A percentile compares a stretch with the other conserved stretches of the same genome.
Evolutionary conservation across 37 sponge, comb jelly and placozoan genomes (phyloP).

Genomic region (Ephydatia muelleri): DNA sequence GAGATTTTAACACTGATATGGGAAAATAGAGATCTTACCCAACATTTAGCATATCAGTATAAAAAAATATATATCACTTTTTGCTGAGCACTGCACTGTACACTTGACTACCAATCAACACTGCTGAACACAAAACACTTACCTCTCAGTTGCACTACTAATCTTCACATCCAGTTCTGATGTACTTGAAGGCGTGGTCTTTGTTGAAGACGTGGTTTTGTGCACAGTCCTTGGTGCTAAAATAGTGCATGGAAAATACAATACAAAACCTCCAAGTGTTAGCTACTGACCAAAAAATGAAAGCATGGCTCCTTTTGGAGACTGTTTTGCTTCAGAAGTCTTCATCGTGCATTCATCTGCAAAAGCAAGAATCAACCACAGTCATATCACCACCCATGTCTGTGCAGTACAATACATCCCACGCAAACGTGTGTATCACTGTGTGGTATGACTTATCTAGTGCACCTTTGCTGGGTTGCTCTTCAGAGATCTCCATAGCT

Average conservation of each 20-base stretch:
- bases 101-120: background rate
- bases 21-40: no score
- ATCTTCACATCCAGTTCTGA: background rate
- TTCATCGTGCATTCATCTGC: background rate
- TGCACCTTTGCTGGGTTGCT: conserved; percentile 7
- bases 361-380: no score
- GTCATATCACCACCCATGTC: no score
- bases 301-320: background rate
- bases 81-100: background rate
- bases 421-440: background rate
- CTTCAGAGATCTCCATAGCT: background rate
- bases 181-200: background rate
- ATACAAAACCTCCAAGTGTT: background rate
- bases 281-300: background rate
- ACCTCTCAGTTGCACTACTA: background rate
- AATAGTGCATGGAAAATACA: background rate
- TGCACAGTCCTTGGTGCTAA: background rate
- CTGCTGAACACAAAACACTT: background rate
- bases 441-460: background rate
- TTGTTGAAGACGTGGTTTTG: background rate
- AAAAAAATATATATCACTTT: no score
- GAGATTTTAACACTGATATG: no score
- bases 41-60: no score
- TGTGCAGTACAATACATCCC: no score
- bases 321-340: background rate